A percentile compares a stretch with the other conserved stretches of the same genome.
phyloP scores from a whole-genome alignment of 2,888 invertebrate species.

The Callimorpha dominula region DNA sequence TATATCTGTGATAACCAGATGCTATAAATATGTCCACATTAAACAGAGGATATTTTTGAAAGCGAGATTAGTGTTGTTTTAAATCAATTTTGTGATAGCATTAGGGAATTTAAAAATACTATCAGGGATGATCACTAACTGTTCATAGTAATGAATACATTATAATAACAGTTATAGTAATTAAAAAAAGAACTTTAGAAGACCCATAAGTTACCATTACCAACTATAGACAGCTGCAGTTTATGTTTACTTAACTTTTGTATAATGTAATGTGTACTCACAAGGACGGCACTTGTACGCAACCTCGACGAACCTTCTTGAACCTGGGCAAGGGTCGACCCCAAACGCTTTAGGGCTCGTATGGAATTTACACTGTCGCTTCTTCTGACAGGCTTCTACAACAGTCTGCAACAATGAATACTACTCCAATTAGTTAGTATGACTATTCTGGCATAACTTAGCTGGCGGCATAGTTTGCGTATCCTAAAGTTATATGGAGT shows the following conservation, averaged over 20 bases:
- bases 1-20: background rate
- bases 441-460: constrained; percentile 60
- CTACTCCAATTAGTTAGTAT: constrained; percentile 86
- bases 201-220: background rate
- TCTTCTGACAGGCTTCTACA: constrained; percentile 97
- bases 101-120: too few species aligned
- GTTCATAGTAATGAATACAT: background rate
- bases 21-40: background rate
- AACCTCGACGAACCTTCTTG: constrained; percentile 97
- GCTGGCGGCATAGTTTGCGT: constrained; percentile 18
- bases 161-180: background rate
- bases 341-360: constrained; percentile 96
- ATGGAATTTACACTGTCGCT: constrained; percentile 95
- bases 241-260: background rate
- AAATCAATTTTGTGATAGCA: too few species aligned
- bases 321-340: constrained; percentile 96
- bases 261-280: constrained; percentile 86
- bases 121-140: too few species aligned
- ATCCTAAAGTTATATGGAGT: constrained; percentile 3
- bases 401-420: constrained; percentile 97
- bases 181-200: background rate
- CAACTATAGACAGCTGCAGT: background rate
- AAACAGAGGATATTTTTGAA: too few species aligned
- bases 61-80: too few species aligned
- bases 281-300: constrained; percentile 99